phyloP scores from a whole-genome alignment of 2,113 vertebrate genomes.

The Thomomys bottae region DNA sequence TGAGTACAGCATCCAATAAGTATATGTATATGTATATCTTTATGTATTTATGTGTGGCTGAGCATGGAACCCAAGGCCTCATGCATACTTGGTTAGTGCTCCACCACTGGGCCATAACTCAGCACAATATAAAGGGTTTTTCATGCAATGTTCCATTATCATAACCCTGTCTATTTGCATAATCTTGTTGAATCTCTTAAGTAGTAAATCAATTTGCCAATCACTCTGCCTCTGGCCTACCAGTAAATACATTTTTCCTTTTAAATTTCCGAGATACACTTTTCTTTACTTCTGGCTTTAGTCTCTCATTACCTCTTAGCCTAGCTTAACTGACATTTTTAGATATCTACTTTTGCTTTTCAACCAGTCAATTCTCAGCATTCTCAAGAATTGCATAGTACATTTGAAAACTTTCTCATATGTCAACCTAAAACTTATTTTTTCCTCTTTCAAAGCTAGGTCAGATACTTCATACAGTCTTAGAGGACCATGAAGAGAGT shows the following conservation, averaged over 20 bases:
- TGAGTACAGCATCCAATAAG: background rate
- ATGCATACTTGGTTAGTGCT: background rate
- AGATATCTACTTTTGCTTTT: slow-evolving; percentile 16
- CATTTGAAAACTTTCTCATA: slow-evolving; percentile 41
- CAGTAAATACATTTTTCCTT: background rate
- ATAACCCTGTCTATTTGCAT: background rate
- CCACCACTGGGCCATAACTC: background rate
- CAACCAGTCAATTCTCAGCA: background rate
- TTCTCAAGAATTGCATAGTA: slow-evolving; percentile 26
- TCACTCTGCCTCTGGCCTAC: background rate
- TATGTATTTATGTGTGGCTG: background rate
- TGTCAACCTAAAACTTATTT: slow-evolving; percentile 34
- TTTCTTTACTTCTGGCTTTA: slow-evolving; percentile 16
- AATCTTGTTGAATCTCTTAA: background rate
- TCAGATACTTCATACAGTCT: background rate
- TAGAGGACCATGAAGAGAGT: background rate
- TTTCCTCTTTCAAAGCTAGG: slow-evolving; percentile 47
- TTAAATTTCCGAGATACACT: background rate
- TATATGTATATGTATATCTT: too few species aligned
- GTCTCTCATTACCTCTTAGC: background rate
- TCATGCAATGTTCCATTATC: background rate
- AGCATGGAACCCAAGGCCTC: background rate
- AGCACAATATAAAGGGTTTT: background rate
- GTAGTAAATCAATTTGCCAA: slow-evolving; percentile 5
- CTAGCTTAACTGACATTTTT: background rate